Base-by-base conservation (phyloP, 2,113 vertebrate species). In the Notothenia rossii region DNA sequence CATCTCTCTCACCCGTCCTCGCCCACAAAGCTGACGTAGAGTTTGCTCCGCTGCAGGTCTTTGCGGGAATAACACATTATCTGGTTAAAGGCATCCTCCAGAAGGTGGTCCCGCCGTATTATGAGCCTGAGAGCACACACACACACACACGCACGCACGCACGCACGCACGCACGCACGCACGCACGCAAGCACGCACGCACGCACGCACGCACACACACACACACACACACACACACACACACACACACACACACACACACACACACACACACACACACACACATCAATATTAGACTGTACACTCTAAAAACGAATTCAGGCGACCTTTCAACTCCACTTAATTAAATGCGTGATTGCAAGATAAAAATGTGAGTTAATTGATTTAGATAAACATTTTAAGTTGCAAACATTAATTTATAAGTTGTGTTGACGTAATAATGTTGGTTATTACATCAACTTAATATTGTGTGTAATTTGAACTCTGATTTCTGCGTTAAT, bases 61-160 rank as follows among this genome's bases (percentile, higher is more conserved):
- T 99, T 99, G 69, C 98, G 96, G 63, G 98, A 98, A 87, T 98
- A 99, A 75, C 97, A 98, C 98, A 99, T 99, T 84, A 99, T 99
- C 95, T 99, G 98, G 89, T 99, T 99, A 71, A 99, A 99, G 89
- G 98, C 98, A 75, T 99, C 98, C 92, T 99, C 98, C 71, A 99
- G 93, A 82, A 99, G 95, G 89, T 99, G 98, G 86, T 99, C 98
- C 94, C 98, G 96, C 85, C 98, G 95, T 91, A 99, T 99, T 86
- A 99, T 97, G 92, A 99, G 94, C 91, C 98, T 99, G 93, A 12
- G 59, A 40, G 20, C 20, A 48, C 18, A 29, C 29, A 65, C 70
- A 81, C 62, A 81, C 22, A 69, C 8, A 66, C 20, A 22, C 53
- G 11, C 66, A 62, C 46, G 53, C 25, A 50, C 70, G 51, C 55